These are phyloP conservation scores for Ophion ellenae DNA, from an alignment of 2,888 invertebrate genomes.

Conservation along the genomic window DNA sequence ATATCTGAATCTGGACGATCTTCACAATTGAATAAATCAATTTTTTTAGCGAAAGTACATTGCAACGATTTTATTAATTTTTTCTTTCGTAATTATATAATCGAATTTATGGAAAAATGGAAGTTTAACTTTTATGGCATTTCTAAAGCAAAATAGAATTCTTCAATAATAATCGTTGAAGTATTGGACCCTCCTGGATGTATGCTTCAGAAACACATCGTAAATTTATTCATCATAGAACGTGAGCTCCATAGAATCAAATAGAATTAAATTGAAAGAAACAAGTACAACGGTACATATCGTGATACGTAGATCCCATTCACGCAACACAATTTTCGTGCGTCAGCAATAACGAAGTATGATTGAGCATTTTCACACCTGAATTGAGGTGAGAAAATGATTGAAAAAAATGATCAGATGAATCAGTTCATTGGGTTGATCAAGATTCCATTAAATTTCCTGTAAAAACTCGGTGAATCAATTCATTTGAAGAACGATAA, in stretches of 20 bases:
- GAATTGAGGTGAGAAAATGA: neutral
- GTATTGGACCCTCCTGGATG: neutral
- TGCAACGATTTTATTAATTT: too few species aligned
- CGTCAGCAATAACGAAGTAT: conserved; percentile 5
- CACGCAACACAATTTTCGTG: conserved; percentile 15
- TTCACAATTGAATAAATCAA: too few species aligned
- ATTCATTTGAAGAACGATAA: neutral
- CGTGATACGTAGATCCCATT: conserved; percentile 4
- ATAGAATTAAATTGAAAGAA: neutral
- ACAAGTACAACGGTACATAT: neutral
- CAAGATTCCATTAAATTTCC: neutral
- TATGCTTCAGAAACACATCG: neutral
- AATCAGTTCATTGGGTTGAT: neutral
- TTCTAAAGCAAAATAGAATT: too few species aligned
- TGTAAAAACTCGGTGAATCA: neutral
- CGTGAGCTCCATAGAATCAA: neutral
- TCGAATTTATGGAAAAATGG: too few species aligned
- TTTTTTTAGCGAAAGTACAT: too few species aligned
- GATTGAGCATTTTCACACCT: conserved; percentile 14
- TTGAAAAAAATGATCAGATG: neutral
- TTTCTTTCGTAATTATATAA: too few species aligned
- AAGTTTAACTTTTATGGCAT: too few species aligned
- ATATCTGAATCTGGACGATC: too few species aligned
- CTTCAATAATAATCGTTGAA: too few species aligned
- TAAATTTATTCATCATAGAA: conserved; percentile 13